Percentiles rank a stretch among this genome's conserved stretches.
phyloP scores from a whole-genome alignment of 2,113 vertebrate species.

The Equus przewalskii region DNA sequence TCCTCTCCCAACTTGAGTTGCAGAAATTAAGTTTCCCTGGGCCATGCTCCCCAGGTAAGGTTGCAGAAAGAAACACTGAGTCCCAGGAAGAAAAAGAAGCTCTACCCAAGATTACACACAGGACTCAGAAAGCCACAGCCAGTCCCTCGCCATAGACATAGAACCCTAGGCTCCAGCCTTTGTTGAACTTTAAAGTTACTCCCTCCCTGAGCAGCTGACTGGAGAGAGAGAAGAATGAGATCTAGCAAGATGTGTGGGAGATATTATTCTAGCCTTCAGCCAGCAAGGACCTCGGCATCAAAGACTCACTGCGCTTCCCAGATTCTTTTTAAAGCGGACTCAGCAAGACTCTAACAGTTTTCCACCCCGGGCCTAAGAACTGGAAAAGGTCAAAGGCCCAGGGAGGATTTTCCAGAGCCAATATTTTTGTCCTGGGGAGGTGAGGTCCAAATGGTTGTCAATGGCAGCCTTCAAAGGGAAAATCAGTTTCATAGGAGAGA shows the following conservation, averaged over 20 bases:
- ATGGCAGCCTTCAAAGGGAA: slow-evolving; percentile 41
- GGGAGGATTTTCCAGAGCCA: neutral
- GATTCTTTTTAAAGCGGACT: slow-evolving; percentile 35
- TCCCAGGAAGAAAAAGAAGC: neutral
- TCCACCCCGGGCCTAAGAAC: neutral
- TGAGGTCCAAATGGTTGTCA: neutral
- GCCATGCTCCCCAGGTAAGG: neutral
- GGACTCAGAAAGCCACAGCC: neutral
- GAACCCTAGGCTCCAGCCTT: neutral
- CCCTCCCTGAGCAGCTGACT: slow-evolving; percentile 46
- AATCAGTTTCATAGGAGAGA: neutral
- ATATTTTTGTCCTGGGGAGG: neutral
- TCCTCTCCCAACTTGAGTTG: neutral
- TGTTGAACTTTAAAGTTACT: slow-evolving; percentile 26
- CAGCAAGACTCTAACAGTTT: slow-evolving; percentile 22
- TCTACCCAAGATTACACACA: neutral
- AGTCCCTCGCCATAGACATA: neutral
- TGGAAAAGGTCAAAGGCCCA: neutral
- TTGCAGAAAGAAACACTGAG: neutral
- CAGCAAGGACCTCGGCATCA: neutral
- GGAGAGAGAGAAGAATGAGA: neutral
- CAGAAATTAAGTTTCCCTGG: neutral
- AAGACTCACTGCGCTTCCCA: slow-evolving; percentile 45
- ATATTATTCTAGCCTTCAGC: slow-evolving; percentile 53
- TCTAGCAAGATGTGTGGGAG: slow-evolving; percentile 34